Evolutionary conservation across 2,888 invertebrate genomes (phyloP).

Genomic region (Aromia moschata): DNA sequence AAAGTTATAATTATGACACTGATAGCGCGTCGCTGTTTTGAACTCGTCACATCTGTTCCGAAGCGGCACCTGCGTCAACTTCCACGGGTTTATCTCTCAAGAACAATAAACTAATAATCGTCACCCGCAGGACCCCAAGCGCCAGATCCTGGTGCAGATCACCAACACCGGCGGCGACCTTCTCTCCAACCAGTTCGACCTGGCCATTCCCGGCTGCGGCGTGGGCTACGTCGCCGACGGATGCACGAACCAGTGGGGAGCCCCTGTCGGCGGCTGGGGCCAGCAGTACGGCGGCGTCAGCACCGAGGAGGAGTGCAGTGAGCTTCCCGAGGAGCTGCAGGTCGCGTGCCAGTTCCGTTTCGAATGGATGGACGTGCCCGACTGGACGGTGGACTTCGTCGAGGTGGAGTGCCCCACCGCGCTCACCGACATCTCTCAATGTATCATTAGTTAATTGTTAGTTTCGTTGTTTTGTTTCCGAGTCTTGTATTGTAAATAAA

Average conservation of each 20-base stretch:
- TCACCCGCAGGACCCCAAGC: background rate
- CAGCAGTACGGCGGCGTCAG: background rate
- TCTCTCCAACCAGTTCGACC: background rate
- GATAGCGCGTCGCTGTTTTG: too few species aligned
- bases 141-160: background rate
- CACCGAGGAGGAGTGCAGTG: background rate
- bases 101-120: too few species aligned
- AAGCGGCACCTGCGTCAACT: too few species aligned
- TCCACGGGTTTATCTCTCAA: too few species aligned
- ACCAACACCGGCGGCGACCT: slow-evolving; percentile 1
- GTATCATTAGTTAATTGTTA: background rate
- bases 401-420: background rate
- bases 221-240: background rate
- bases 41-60: too few species aligned
- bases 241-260: background rate
- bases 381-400: background rate
- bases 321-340: background rate
- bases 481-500: too few species aligned
- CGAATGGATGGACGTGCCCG: background rate
- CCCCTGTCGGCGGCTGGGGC: background rate
- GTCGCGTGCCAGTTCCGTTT: background rate
- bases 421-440: background rate
- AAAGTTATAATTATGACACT: too few species aligned
- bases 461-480: too few species aligned
- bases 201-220: background rate